Conservation (phyloP, 2,888 invertebrate genomes). For the Netelia fuscicornis region DNA sequence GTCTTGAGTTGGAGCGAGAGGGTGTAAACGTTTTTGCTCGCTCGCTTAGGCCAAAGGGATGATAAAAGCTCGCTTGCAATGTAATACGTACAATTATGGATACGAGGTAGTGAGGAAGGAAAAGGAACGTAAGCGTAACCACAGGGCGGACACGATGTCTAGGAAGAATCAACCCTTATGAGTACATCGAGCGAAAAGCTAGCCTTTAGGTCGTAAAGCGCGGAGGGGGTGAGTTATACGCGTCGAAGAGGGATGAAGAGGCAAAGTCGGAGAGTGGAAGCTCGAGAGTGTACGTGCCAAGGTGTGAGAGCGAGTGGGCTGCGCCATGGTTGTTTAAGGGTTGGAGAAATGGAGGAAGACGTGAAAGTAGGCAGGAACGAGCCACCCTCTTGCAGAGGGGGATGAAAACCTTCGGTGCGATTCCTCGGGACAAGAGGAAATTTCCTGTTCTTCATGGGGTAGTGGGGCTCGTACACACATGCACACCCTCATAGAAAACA, state of each 20-base stretch:
- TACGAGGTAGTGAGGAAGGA: no score
- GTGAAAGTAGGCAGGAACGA: slow-evolving; percentile 13
- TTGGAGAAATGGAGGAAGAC: slow-evolving; percentile 32
- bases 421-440: slow-evolving; percentile 36
- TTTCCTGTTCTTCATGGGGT: not conserved
- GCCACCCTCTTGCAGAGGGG: slow-evolving; percentile 7
- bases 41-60: no score
- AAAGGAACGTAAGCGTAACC: slow-evolving; percentile 32
- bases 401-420: slow-evolving; percentile 37
- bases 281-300: slow-evolving; percentile 26
- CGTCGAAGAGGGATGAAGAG: slow-evolving; percentile 38
- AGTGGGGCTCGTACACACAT: not conserved
- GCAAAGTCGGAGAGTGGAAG: slow-evolving; percentile 21
- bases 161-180: not conserved
- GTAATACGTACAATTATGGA: no score
- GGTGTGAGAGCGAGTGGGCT: slow-evolving; percentile 5
- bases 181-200: slow-evolving; percentile 3
- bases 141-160: not conserved
- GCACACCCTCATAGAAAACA: not conserved
- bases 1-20: no score
- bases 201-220: not conserved
- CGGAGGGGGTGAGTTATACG: slow-evolving; percentile 5
- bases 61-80: no score
- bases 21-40: no score
- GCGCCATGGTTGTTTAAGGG: slow-evolving; percentile 23